Percentiles rank a stretch among this genome's conserved stretches.
Evolutionary conservation across 2,888 invertebrate species (phyloP).

Genomic region (Lordiphosa andalusiaca): DNA sequence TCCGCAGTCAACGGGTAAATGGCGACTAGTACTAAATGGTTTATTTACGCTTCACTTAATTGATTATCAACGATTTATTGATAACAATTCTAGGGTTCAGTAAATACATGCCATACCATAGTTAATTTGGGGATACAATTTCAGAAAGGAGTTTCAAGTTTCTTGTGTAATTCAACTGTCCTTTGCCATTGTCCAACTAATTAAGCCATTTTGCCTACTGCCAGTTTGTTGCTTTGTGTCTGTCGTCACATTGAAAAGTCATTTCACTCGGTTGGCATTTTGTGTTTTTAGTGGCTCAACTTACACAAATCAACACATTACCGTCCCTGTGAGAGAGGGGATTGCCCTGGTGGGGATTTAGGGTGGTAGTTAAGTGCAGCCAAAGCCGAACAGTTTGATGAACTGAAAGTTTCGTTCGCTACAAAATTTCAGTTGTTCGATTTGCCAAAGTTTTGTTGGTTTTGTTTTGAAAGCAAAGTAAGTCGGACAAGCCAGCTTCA

Average conservation of each 20-base stretch:
- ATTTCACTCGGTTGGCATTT: slow-evolving; percentile 32
- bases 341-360: no score
- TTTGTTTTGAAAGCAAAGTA: no score
- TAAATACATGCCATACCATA: slow-evolving; percentile 10
- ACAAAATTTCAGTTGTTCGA: slow-evolving; percentile 23
- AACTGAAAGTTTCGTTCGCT: slow-evolving; percentile 14
- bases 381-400: slow-evolving; percentile 29
- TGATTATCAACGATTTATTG: slow-evolving; percentile 65
- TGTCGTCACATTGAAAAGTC: slow-evolving; percentile 41
- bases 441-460: not conserved
- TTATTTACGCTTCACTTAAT: slow-evolving; percentile 62
- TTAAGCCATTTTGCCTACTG: slow-evolving; percentile 42
- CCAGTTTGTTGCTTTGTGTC: slow-evolving; percentile 16
- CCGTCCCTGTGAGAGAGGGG: slow-evolving; percentile 25
- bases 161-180: not conserved
- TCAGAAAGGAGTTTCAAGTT: slow-evolving; percentile 2
- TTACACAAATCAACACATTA: slow-evolving; percentile 63
- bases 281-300: slow-evolving; percentile 42
- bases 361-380: slow-evolving; percentile 10
- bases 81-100: slow-evolving; percentile 51
- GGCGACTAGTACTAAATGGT: slow-evolving; percentile 22
- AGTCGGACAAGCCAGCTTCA: no score
- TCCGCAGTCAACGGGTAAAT: slow-evolving; percentile 11
- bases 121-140: not conserved
- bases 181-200: slow-evolving; percentile 35